Evolutionary conservation across 2,113 vertebrate genomes (phyloP), one percentile per base, ranked within the genome.

Genomic region (Heteronetta atricapilla): DNA sequence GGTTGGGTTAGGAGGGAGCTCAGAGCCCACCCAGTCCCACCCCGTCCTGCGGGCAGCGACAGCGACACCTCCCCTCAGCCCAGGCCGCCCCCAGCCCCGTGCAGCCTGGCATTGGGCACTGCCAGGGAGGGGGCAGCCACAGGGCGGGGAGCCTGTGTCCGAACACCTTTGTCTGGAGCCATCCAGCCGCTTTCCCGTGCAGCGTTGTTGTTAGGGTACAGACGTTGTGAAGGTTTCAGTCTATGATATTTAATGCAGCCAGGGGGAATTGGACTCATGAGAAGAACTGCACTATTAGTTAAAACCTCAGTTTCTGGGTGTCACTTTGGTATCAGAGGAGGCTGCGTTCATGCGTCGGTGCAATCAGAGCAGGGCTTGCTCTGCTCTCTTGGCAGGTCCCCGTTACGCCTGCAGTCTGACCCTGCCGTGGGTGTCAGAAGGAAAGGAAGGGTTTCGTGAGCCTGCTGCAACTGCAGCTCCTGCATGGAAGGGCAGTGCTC

Each of bases 381-480:
- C 52, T 38, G 55, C 55, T 18, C 5, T 5, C 2, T 2, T 50
- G 11, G 6, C 38, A 2, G 0, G 4, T 56, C 25, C 34, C 63
- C 1, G 2, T 28, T 72, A 21, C 20, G 29, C 6, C 53, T 21
- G 62, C 16, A 46, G 26, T 7, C 16, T 25, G 19, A 22, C 40
- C 58, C 31, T 79, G 76, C 33, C 18, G 13, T 42, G 15, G 88
- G 67, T 53, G 13, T 53, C 23, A 53, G 52, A 55, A 26, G 53
- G 23, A 55, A 29, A 55, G 25, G 23, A 10, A 2, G 3, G 26
- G 19, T 93, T 48, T 58, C 26, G 33, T 0, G 1, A 22, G 14
- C 67, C 36, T 9, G 50, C 18, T 85, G 60, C n/a, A n/a, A n/a
- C n/a, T n/a, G n/a, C 6, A 3, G 6, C 13, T 68, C 44, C 28